These are phyloP conservation scores for Copidosoma aretas DNA, from an alignment of 2,888 invertebrate species.

Conservation along the genomic window DNA sequence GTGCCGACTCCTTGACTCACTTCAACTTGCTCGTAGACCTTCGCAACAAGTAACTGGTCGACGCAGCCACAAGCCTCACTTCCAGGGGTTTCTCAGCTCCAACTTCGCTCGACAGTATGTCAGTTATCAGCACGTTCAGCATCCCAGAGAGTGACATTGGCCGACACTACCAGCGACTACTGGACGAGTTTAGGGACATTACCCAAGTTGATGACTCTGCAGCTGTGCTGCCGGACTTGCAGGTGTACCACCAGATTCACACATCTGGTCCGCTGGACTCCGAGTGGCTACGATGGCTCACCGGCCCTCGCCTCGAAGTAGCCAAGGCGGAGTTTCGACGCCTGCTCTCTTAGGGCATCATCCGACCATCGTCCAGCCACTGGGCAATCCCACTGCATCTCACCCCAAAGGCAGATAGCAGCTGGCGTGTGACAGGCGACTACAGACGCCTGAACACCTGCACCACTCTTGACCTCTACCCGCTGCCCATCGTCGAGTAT, in stretches of 20 bases:
- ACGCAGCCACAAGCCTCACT: background rate
- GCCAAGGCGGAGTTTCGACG: background rate
- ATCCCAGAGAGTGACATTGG: slow-evolving; percentile 10
- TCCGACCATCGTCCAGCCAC: slow-evolving; percentile 10
- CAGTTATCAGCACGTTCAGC: background rate
- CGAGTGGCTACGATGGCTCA: background rate
- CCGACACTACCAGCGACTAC: background rate
- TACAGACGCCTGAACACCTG: slow-evolving; percentile 17
- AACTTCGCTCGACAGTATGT: slow-evolving; percentile 12
- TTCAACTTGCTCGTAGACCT: slow-evolving; percentile 36
- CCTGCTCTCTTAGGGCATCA: background rate
- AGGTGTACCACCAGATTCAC: background rate
- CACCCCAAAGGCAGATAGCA: slow-evolving; percentile 3
- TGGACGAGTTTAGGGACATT: slow-evolving; percentile 32
- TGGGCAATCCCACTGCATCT: slow-evolving; percentile 16
- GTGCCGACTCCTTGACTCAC: slow-evolving; percentile 50
- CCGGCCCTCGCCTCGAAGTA: background rate
- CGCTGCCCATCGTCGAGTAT: slow-evolving; percentile 15
- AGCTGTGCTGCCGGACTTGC: background rate
- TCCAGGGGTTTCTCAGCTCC: background rate
- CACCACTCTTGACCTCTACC: slow-evolving; percentile 24
- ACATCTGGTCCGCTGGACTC: background rate
- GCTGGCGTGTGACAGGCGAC: slow-evolving; percentile 23
- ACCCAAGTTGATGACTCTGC: background rate
- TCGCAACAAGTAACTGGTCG: background rate